Base-by-base conservation (phyloP, 2,113 vertebrate species). In the Agapornis roseicollis region DNA sequence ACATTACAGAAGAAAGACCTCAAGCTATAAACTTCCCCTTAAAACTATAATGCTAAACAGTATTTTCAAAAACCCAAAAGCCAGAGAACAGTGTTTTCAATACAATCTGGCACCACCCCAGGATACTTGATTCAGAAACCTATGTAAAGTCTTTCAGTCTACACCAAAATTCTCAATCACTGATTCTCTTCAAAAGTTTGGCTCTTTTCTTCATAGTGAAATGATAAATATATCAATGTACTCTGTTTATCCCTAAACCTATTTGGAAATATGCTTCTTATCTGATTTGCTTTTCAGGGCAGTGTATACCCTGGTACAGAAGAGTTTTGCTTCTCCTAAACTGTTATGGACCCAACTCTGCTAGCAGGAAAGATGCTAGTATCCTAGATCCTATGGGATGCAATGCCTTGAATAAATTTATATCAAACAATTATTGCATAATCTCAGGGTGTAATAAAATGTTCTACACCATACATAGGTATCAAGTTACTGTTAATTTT, bases 391-490 rank as follows among this genome's bases (percentile, higher is more conserved):
- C 46, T 41, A 71, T 65, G 93, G 86, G 95, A 96, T 85, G 83
- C 94, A 80, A 96, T 29, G 89, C 85, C 88, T 96, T 74, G 80
- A 89, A 90, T 90, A 95, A 97, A 96, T 89, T 39, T 22, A 73
- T 95, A 94, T 97, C 90, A 89, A 95, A 97, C 61, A 86, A 96
- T 97, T 98, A 98, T 98, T 98, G 97, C 97, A 97, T 97, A 97
- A 96, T 95, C 94, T 96, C 81, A 37, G 56, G 79, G 60, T 70
- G 72, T 78, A 68, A 73, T 74, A 85, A 91, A 91, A 92, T 55
- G 44, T 87, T 55, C 39, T 19, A 42, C 78, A 74, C 44, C 29
- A 19, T 7, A 80, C 27, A 80, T 39, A 80, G 85, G 68, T 82
- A 25, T 52, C 8, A 4, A 90, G 37, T 41, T 80, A 41, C 85